phyloP scores from a whole-genome alignment of 2,113 vertebrate genomes.

The Columba janthina region DNA sequence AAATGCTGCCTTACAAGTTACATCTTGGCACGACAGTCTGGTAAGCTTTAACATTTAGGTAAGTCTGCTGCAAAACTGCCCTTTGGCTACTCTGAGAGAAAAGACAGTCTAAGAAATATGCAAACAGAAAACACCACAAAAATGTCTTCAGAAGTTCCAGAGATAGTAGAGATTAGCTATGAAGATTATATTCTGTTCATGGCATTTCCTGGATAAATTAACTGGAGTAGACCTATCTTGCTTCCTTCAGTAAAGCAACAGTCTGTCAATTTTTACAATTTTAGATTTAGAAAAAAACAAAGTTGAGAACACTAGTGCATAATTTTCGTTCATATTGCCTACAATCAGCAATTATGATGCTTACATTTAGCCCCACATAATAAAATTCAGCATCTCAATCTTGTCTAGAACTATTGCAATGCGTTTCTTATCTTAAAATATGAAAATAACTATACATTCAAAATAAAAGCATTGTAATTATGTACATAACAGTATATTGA shows the following conservation, averaged over 20 bases:
- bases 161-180: neutral
- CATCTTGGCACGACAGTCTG: neutral
- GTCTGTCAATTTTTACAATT: neutral
- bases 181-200: neutral
- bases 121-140: accelerated
- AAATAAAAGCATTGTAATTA: neutral
- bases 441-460: neutral
- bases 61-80: neutral
- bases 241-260: neutral
- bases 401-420: neutral
- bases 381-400: neutral
- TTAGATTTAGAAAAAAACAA: neutral
- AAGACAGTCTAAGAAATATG: neutral
- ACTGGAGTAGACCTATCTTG: neutral
- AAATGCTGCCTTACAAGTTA: neutral
- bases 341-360: neutral
- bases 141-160: neutral
- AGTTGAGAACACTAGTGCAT: neutral
- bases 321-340: neutral
- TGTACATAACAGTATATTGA: neutral
- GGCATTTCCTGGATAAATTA: neutral
- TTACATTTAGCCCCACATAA: neutral
- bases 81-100: neutral
- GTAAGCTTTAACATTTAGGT: neutral
- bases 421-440: neutral